Percentiles rank a stretch among this genome's conserved stretches.
phyloP scores from a whole-genome alignment of 2,113 vertebrate species.

The Aramus guarauna region DNA sequence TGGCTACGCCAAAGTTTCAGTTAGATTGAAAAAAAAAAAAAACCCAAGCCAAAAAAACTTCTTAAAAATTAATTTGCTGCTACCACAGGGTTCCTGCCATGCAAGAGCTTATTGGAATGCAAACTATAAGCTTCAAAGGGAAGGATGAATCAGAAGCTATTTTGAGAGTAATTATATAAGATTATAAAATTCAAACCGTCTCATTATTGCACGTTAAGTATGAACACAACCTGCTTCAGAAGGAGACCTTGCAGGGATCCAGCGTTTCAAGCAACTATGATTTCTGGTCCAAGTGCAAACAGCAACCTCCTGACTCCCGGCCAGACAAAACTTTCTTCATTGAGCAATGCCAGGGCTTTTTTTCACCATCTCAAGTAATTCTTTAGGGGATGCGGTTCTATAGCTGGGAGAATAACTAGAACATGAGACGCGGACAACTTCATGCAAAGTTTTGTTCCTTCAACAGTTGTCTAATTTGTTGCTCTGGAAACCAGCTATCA shows the following conservation, averaged over 20 bases:
- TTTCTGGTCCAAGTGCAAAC: not conserved
- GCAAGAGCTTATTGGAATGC: conserved; percentile 36
- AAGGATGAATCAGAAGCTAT: conserved; percentile 63
- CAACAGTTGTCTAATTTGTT: not conserved
- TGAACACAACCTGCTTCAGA: not conserved
- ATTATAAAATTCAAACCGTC: conserved; percentile 46
- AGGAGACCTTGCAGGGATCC: not conserved
- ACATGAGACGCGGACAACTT: not conserved
- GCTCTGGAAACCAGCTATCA: not conserved
- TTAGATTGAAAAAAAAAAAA: not conserved
- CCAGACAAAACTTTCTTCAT: not conserved
- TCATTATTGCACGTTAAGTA: conserved; percentile 13
- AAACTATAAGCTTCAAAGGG: conserved; percentile 67
- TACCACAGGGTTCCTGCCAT: conserved; percentile 41
- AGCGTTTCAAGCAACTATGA: not conserved
- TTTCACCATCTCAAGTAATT: not conserved
- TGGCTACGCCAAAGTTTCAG: not conserved
- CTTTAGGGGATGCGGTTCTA: not conserved
- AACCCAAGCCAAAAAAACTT: too few species aligned
- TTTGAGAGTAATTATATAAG: conserved; percentile 69
- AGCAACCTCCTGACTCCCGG: not conserved
- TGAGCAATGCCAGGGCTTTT: not conserved
- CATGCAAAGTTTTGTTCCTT: not conserved
- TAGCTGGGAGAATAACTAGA: not conserved
- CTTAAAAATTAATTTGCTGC: conserved; percentile 58